A percentile compares a stretch with the other conserved stretches of the same genome.
Evolutionary conservation across 1,140 invertebrate species (phyloP).

Genomic region (Trichomalopsis sarcophagae): DNA sequence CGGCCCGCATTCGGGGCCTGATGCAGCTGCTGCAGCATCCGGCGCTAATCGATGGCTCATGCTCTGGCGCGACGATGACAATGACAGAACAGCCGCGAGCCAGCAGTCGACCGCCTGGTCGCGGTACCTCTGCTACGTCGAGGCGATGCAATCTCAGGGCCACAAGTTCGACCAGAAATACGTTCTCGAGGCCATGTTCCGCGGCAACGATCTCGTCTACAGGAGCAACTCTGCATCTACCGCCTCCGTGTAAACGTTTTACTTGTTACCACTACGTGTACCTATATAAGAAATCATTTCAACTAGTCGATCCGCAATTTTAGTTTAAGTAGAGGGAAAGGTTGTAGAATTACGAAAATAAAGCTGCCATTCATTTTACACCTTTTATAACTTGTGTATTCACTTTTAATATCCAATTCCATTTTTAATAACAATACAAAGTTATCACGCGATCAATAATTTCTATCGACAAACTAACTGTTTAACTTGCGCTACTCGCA

Average conservation of each 20-base stretch:
- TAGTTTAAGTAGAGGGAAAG: too few species aligned
- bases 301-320: too few species aligned
- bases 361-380: neutral
- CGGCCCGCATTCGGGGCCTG: neutral
- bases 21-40: too few species aligned
- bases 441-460: constrained; percentile 28
- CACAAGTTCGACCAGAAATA: constrained; percentile 62
- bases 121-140: constrained; percentile 64
- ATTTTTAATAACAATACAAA: constrained; percentile 50
- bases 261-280: too few species aligned
- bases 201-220: constrained; percentile 66
- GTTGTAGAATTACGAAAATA: neutral
- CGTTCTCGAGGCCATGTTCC: constrained; percentile 67
- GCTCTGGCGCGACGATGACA: constrained; percentile 64
- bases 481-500: neutral
- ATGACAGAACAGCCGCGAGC: constrained; percentile 58
- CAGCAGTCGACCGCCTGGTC: constrained; percentile 65
- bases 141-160: constrained; percentile 61
- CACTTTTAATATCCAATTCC: constrained; percentile 47
- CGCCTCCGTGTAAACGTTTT: too few species aligned
- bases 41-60: neutral
- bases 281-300: too few species aligned
- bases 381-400: constrained; percentile 29
- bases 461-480: constrained; percentile 7
- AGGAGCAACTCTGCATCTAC: neutral